Conservation (phyloP, 2,113 vertebrate genomes). For the Indicator maculatus region DNA sequence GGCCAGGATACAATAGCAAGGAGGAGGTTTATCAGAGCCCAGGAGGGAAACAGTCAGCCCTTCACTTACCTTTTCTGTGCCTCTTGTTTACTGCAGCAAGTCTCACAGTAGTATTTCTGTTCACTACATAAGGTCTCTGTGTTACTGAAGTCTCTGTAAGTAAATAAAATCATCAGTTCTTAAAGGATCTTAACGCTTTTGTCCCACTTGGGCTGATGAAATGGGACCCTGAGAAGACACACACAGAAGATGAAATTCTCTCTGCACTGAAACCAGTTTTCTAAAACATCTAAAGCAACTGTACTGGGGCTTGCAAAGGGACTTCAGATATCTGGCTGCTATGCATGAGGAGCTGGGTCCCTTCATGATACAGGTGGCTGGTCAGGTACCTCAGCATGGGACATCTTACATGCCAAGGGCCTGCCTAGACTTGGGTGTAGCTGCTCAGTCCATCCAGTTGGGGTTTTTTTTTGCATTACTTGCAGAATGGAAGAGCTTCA, state of each 20-base stretch:
- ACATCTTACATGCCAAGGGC: not conserved
- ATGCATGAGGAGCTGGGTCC: not conserved
- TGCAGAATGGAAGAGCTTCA: not conserved
- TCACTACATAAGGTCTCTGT: conserved; percentile 97
- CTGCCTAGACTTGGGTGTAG: not conserved
- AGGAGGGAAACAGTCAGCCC: not conserved
- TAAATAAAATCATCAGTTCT: conserved; percentile 34
- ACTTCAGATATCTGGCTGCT: not conserved
- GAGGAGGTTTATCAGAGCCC: not conserved
- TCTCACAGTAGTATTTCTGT: conserved; percentile 98
- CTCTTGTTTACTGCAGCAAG: conserved; percentile 97
- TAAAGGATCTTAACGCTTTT: not conserved
- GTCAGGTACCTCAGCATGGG: not conserved
- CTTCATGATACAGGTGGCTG: not conserved
- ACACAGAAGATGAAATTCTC: not conserved
- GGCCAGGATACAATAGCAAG: not conserved
- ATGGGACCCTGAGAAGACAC: not conserved
- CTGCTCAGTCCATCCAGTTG: not conserved
- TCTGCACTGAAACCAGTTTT: not conserved
- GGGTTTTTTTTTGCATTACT: not conserved
- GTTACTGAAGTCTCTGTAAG: conserved; percentile 95
- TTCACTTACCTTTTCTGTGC: conserved; percentile 91
- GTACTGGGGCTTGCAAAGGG: not conserved
- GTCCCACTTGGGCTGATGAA: not conserved
- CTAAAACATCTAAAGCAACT: not conserved